A percentile compares a stretch with the other conserved stretches of the same genome.
These are phyloP conservation scores for Mus spicilegus DNA, from an alignment of 2,113 vertebrate genomes.

Conservation along the genomic window DNA sequence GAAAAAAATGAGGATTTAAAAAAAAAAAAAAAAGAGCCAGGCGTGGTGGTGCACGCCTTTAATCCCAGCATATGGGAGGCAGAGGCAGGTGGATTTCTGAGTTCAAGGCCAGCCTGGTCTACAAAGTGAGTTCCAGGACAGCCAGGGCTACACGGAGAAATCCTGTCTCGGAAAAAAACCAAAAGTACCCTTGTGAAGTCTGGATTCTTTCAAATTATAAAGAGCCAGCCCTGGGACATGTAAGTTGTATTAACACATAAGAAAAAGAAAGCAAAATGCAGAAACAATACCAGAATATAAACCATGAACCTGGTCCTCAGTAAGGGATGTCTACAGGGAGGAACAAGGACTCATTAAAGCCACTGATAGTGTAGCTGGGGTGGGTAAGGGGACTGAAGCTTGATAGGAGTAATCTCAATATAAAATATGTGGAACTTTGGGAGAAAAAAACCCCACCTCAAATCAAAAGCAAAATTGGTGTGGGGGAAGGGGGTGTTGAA, in stretches of 20 bases:
- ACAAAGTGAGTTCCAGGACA: too few species aligned
- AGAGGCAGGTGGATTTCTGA: too few species aligned
- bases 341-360: too few species aligned
- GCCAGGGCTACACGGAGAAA: too few species aligned
- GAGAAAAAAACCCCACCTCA: background rate
- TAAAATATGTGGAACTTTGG: background rate
- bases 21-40: too few species aligned
- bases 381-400: background rate
- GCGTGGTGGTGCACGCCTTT: too few species aligned
- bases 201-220: background rate
- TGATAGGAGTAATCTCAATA: background rate
- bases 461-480: conserved; percentile 5
- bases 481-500: background rate
- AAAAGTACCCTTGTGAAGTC: background rate
- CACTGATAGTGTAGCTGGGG: background rate
- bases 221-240: background rate
- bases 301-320: background rate
- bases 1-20: background rate
- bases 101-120: too few species aligned
- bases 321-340: too few species aligned
- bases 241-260: background rate
- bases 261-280: background rate
- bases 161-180: too few species aligned
- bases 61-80: too few species aligned
- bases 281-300: background rate